These are phyloP conservation scores for Tholera decimalis DNA, from an alignment of 2,888 invertebrate species.

Conservation along the genomic window DNA sequence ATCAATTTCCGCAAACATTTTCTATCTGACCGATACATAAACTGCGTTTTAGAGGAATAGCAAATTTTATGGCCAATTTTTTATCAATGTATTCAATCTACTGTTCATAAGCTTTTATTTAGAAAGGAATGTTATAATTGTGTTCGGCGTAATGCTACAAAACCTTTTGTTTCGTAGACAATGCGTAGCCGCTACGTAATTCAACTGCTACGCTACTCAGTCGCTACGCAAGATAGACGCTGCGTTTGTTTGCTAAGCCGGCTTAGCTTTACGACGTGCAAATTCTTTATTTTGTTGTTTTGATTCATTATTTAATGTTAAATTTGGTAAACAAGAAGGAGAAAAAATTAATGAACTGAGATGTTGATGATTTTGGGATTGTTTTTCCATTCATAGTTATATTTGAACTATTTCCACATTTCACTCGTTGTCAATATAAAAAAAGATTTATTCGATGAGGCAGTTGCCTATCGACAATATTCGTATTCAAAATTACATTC, in stretches of 20 bases:
- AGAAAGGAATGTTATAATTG: not conserved
- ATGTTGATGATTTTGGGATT: no score
- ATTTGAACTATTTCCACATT: not conserved
- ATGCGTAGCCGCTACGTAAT: conserved; percentile 7
- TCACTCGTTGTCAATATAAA: no score
- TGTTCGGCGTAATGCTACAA: not conserved
- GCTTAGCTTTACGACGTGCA: not conserved
- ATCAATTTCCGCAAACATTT: not conserved
- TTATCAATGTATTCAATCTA: no score
- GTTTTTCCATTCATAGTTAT: not conserved
- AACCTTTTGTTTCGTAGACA: conserved; percentile 5
- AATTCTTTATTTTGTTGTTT: not conserved
- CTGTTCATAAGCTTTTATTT: not conserved
- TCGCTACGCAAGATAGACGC: conserved; percentile 4
- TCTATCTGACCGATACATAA: not conserved
- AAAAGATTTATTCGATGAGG: no score
- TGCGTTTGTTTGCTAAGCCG: conserved; percentile 14
- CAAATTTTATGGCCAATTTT: no score
- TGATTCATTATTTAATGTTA: no score
- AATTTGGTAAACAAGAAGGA: no score
- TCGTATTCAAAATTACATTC: not conserved
- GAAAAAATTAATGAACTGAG: no score
- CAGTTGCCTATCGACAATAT: no score
- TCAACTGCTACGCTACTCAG: conserved; percentile 8
- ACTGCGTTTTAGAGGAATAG: not conserved